Evolutionary conservation across 2,888 invertebrate species (phyloP), one percentile per base, ranked within the genome.

Genomic region (Sinelater perroti): DNA sequence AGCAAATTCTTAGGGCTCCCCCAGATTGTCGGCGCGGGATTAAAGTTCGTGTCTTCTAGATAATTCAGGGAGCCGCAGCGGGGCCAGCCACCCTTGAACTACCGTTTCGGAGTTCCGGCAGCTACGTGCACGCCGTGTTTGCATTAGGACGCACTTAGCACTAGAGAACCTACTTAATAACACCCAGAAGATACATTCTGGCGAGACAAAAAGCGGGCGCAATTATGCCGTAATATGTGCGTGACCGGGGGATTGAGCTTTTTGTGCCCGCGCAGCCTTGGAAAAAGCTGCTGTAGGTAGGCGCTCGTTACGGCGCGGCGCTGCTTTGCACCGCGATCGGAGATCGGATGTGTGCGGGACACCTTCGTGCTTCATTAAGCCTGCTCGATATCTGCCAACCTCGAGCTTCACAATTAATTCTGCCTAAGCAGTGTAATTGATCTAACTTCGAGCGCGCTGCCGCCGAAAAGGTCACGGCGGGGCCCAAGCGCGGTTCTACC

Each of bases 171-270:
- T 17, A 18, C 28, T 42, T 52, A 52, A 52, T 52, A 40, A 42
- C 51, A 24, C 31, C 36, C 18, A 31, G 24, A 24, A 8, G 40
- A 40, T 11, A 13, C n/a, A 14, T 24, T 14, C 6, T 35, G 10
- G 17, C 18, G 10, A 45, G 16, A 46, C 38, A 42, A 51, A 51
- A 42, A 51, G 38, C 20, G 20, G 10, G 38, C 17, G 46, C 38
- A 36, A 35, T 54, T 54, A 54, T 36, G 24, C 13, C 16, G 26
- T 53, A 53, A 53, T 38, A 28, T 46, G 54, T 54, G 54, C 54
- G 54, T 54, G 54, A 54, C 54, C 28, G 17, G 18, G 30, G 28
- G 33, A 44, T 45, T 45, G 33, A 42, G n/a, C 26, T 53, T 53
- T 53, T 53, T 53, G 36, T 13, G 33, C 24, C 11, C 13, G 17